Conservation (phyloP, 2,113 vertebrate genomes). For the Mesocricetus auratus region DNA sequence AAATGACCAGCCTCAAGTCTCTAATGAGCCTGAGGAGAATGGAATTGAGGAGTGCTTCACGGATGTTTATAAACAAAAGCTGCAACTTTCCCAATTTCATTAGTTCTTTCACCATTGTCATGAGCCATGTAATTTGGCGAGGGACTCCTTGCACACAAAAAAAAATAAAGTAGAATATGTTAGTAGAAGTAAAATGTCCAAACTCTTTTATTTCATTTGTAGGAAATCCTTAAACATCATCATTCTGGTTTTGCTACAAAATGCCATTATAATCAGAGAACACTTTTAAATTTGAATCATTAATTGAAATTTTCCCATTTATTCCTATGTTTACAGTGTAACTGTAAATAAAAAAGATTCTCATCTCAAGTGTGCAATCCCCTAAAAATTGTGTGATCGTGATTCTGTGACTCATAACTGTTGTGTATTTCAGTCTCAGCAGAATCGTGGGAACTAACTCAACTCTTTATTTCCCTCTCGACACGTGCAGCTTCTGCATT, state of each 20-base stretch:
- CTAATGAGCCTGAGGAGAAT: background rate
- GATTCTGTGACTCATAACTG: background rate
- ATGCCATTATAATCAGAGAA: constrained; percentile 39
- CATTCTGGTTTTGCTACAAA: background rate
- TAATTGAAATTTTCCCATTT: constrained; percentile 28
- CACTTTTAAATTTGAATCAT: constrained; percentile 21
- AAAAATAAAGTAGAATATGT: background rate
- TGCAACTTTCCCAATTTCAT: background rate
- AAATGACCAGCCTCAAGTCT: background rate
- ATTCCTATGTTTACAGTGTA: constrained; percentile 14
- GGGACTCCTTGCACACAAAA: background rate
- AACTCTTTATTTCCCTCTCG: background rate
- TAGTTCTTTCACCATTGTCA: background rate
- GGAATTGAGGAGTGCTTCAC: background rate
- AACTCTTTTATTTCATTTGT: background rate
- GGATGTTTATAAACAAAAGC: background rate
- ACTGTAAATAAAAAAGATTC: constrained; percentile 42
- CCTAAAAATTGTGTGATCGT: background rate
- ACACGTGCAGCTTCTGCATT: background rate
- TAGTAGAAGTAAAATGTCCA: constrained; percentile 18
- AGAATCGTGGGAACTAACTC: background rate
- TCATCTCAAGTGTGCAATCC: constrained; percentile 17
- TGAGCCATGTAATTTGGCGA: background rate
- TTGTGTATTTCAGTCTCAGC: background rate
- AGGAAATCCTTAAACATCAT: background rate